Base-by-base conservation (phyloP, 2,797 vertebrate genomes). In the Tapirus indicus region DNA sequence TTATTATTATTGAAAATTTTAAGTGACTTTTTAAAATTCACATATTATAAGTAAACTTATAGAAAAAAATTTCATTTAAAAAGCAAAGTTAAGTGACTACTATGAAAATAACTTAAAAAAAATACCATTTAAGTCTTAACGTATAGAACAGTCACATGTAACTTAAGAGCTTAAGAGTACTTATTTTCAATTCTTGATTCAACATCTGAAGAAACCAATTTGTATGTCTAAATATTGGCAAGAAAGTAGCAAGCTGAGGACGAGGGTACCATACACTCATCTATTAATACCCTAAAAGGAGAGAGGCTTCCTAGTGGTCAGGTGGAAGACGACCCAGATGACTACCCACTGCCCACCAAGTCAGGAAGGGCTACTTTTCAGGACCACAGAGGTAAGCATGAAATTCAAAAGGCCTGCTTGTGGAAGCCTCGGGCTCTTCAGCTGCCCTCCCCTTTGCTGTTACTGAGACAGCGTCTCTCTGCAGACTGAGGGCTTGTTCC, bases 1-100 rank as follows among this genome's bases (percentile, higher is more conserved):
- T 72, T 92, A 88, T 79, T 38, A 91, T 74, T 98, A 97, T 23
- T 94, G 84, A 93, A 94, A 88, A 62, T 60, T 87, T 79, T 58
- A 94, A 96, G 83, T 74, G 29, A 96, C 20, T 82, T 78, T 87
- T 86, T 23, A 38, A 88, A 95, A 88, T 17, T 29, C 41, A 91
- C 16, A 91, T 41, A 69, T 38, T 62, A 35, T 41, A 91, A 47
- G 38, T 12, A 96, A 80, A 20, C 18, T 64, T 62, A 72, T 0
- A 80, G 52, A 47, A 87, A 90, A 94, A 89, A 27, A 82, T 47
- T 62, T 93, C 52, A 84, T 29, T 84, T 68, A 38, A 74, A 97
- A 96, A 80, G 21, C 32, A 84, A 97, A 92, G 56, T 88, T 93
- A 69, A 94, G 85, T 60, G 16, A 92, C 18, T 44, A 87, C 23